These are phyloP conservation scores for Rhogogaster chlorosoma DNA, from an alignment of 2,888 invertebrate genomes.

Conservation along the genomic window DNA sequence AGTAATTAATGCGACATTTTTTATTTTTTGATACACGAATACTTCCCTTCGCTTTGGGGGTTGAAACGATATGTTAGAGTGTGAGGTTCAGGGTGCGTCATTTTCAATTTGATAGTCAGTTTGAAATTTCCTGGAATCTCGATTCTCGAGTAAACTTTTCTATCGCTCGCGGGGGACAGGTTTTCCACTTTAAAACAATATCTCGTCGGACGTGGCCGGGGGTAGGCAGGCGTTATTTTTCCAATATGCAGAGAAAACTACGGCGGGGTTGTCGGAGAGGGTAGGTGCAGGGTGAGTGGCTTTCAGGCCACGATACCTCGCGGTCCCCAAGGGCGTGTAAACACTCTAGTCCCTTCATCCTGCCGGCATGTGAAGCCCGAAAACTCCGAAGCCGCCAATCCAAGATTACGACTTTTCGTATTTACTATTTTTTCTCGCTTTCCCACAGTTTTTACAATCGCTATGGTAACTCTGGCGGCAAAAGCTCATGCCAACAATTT, in stretches of 20 bases:
- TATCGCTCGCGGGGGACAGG: conserved; percentile 72
- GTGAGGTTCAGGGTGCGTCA: background rate
- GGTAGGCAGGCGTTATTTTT: conserved; percentile 64
- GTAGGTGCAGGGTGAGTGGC: conserved; percentile 55
- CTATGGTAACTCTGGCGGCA: background rate
- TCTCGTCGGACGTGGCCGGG: conserved; percentile 65
- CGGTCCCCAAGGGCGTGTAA: conserved; percentile 72
- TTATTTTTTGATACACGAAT: background rate
- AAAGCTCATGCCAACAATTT: background rate
- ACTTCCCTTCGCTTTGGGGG: background rate
- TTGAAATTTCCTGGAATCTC: conserved; percentile 44
- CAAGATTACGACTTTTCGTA: conserved; percentile 15
- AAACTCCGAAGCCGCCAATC: conserved; percentile 30
- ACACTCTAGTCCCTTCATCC: conserved; percentile 72
- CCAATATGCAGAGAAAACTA: conserved; percentile 65
- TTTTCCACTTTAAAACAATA: conserved; percentile 76
- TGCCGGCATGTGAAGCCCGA: conserved; percentile 53
- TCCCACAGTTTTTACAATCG: conserved; percentile 2
- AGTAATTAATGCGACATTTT: background rate
- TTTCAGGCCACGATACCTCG: conserved; percentile 62
- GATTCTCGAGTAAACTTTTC: conserved; percentile 18
- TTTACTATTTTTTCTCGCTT: conserved; percentile 8
- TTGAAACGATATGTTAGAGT: background rate
- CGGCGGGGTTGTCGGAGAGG: conserved; percentile 43
- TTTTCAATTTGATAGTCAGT: conserved; percentile 7